These are phyloP conservation scores for Holocentrus rufus DNA, from an alignment of 2,797 vertebrate species.

Conservation along the genomic window DNA sequence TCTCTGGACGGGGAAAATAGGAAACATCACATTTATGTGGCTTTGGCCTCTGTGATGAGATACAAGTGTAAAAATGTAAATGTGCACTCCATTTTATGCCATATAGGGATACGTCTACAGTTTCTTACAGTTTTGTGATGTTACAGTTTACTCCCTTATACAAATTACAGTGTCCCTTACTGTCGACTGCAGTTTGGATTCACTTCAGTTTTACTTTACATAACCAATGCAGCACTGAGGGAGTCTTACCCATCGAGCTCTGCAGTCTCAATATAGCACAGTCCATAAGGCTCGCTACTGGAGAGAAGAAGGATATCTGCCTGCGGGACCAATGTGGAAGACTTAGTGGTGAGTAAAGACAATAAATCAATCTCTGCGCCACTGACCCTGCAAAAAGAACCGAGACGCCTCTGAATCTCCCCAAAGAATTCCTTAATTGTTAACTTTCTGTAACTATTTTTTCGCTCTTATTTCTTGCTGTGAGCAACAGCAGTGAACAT, in stretches of 20 bases:
- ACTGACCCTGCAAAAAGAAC: background rate
- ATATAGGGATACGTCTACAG: too few relatives aligned
- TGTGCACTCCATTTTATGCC: too few relatives aligned
- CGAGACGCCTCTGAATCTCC: background rate
- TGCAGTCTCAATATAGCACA: constrained; percentile 91
- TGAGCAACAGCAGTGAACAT: background rate
- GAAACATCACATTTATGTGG: background rate
- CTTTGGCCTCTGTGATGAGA: too few relatives aligned
- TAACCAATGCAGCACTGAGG: constrained; percentile 17
- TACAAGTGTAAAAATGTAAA: too few relatives aligned
- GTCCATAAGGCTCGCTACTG: constrained; percentile 88
- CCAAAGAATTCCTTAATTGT: background rate
- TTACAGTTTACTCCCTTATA: too few relatives aligned
- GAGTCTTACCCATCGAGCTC: constrained; percentile 89
- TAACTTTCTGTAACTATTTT: background rate
- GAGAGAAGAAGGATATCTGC: constrained; percentile 90
- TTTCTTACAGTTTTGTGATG: too few relatives aligned
- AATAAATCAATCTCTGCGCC: constrained; percentile 37
- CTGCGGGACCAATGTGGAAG: constrained; percentile 70
- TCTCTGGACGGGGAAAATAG: constrained; percentile 75
- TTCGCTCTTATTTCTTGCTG: background rate
- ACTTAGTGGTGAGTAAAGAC: constrained; percentile 30
- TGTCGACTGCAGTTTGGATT: background rate
- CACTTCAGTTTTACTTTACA: background rate
- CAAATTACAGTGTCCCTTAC: too few relatives aligned